phyloP scores from a whole-genome alignment of 2,113 vertebrate genomes.

The Aphelocoma coerulescens region DNA sequence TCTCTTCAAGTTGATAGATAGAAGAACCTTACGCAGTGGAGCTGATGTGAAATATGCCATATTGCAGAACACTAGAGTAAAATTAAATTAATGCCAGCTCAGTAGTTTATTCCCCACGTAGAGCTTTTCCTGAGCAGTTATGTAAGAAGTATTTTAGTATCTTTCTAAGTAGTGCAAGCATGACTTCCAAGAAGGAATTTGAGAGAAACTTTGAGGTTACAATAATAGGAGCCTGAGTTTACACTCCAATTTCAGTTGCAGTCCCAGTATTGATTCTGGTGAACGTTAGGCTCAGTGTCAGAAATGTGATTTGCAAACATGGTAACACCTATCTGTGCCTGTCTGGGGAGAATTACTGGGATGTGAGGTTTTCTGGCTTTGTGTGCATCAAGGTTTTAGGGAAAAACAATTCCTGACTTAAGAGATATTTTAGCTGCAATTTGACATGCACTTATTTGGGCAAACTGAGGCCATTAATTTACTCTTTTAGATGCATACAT shows the following conservation, averaged over 20 bases:
- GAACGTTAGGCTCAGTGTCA: not conserved
- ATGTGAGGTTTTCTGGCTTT: not conserved
- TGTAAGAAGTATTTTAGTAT: slow-evolving; percentile 11
- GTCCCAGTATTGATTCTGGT: not conserved
- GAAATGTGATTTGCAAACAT: not conserved
- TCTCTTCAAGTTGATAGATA: slow-evolving; percentile 39
- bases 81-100: slow-evolving; percentile 47
- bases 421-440: not conserved
- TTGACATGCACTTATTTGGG: not conserved
- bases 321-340: not conserved
- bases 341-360: not conserved
- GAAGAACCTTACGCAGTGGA: not conserved
- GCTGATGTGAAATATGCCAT: slow-evolving; percentile 24
- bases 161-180: slow-evolving; percentile 14
- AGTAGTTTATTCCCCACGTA: slow-evolving; percentile 12
- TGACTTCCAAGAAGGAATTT: slow-evolving; percentile 31
- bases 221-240: not conserved
- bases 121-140: not conserved
- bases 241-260: not conserved
- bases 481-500: not conserved
- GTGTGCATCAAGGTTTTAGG: not conserved
- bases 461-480: not conserved
- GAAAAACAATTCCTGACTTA: too few relatives aligned
- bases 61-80: not conserved
- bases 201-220: not conserved